A percentile compares a stretch with the other conserved stretches of the same genome.
Conservation (phyloP, 30 jellyfish, hydroid and myxozoan genomes). For the Pseudorhiza aurosa region DNA sequence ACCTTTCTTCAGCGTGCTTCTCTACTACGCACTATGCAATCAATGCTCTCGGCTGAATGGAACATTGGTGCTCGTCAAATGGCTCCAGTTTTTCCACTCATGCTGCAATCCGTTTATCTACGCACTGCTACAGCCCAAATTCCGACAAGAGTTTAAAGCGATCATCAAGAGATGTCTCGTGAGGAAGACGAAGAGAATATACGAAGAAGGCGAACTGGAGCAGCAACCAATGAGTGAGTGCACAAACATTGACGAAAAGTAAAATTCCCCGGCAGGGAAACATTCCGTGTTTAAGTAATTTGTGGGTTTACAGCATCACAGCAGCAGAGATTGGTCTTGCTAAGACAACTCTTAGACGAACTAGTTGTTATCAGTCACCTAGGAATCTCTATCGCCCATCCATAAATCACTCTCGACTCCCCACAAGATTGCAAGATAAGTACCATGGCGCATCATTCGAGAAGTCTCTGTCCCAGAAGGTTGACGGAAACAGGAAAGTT, state of each 20-base stretch:
- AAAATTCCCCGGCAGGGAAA: too few species aligned
- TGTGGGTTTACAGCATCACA: too few species aligned
- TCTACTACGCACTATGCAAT: slow-evolving; percentile 46
- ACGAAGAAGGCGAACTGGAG: slow-evolving; percentile 4
- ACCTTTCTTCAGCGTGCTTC: slow-evolving; percentile 51
- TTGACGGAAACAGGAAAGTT: too few species aligned
- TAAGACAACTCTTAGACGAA: too few species aligned
- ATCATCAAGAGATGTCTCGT: slow-evolving; percentile 5
- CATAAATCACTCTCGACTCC: too few species aligned
- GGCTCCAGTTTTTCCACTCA: slow-evolving; percentile 71
- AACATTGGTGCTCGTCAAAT: slow-evolving; percentile 19
- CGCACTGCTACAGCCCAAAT: slow-evolving; percentile 54
- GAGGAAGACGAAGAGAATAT: background rate
- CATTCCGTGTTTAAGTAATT: too few species aligned
- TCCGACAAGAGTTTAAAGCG: slow-evolving; percentile 43
- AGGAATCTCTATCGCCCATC: too few species aligned
- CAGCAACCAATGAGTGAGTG: slow-evolving; percentile 40
- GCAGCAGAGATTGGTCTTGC: too few species aligned
- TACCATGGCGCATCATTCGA: too few species aligned
- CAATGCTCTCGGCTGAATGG: slow-evolving; percentile 11
- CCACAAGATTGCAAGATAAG: too few species aligned
- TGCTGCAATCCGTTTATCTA: slow-evolving; percentile 68
- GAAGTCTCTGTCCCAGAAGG: too few species aligned
- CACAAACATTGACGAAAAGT: slow-evolving; percentile 1
- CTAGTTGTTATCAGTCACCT: too few species aligned